Evolutionary conservation across 2,888 invertebrate genomes (phyloP), one percentile per base, ranked within the genome.

Genomic region (Heterodera filipjevi): DNA sequence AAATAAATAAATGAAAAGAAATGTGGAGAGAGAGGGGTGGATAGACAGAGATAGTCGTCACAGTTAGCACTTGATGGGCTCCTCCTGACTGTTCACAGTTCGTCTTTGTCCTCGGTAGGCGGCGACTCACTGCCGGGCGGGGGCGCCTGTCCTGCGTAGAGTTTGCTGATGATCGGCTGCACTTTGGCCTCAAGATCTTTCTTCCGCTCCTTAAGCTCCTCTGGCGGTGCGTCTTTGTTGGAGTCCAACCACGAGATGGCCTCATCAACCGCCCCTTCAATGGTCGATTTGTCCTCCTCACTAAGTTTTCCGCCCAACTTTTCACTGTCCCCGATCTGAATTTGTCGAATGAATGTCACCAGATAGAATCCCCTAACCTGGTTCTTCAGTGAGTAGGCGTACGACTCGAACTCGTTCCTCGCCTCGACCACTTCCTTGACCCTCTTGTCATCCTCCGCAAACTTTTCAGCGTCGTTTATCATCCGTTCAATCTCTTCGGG

Each of bases 391-490:
- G 96, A 95, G 91, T 99, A 99, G 0, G 96, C 95, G 87, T 96
- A 97, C 79, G 95, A 95, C 91, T 99, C 98, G 77, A 99, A 92
- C 90, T 98, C 98, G 90, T 98, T 98, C 84, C 96, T 93, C 5
- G 97, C 93, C 90, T 98, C 98, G 5, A 98, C 96, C 76, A 94
- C 93, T 76, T 84, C 84, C 77, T 84, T 84, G 35, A 86, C 82
- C 91, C 95, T 95, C 92, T 96, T 96, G 91, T 99, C 99, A 85
- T 99, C 98, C 89, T 98, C 98, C 30, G 97, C 96, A 91, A 97
- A 99, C 90, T 95, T 95, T 91, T 99, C 99, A 0, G 98, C 97
- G 90, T 99, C 98, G 82, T 95, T 95, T 90, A 99, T 96, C 99
- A 99, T 99, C 82, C 96, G 92, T 90, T 99, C 97, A 85, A 99